phyloP scores from a whole-genome alignment of 2,113 vertebrate genomes.

The Dasyprocta punctata region DNA sequence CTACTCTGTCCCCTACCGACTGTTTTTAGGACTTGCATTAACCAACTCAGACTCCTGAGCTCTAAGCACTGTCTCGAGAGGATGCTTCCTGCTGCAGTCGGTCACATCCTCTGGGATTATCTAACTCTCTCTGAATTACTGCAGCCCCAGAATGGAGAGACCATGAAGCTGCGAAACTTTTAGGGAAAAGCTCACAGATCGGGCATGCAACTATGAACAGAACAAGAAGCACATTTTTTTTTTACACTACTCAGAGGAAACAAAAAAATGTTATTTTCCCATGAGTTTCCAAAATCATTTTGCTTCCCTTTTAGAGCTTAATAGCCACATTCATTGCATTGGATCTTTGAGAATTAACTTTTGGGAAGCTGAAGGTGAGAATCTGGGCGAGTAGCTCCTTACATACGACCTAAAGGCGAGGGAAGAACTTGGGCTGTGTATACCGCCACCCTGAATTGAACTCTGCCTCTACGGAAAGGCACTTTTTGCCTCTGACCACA shows the following conservation, averaged over 20 bases:
- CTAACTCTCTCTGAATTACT: neutral
- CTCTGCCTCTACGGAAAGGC: neutral
- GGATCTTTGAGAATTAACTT: neutral
- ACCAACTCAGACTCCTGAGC: neutral
- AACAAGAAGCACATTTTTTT: neutral
- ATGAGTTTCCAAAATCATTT: constrained; percentile 8
- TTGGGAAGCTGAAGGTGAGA: neutral
- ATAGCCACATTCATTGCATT: neutral
- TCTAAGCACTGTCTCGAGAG: neutral
- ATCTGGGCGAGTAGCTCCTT: neutral
- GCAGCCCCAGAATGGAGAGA: too few species aligned
- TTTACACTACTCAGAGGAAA: neutral
- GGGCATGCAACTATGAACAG: neutral
- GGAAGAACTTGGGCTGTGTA: neutral
- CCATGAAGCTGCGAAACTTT: neutral
- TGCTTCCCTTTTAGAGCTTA: constrained; percentile 27
- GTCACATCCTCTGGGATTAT: neutral
- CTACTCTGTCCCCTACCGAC: neutral
- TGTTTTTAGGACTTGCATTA: neutral
- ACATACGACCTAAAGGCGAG: neutral
- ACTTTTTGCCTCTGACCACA: neutral
- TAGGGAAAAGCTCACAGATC: neutral
- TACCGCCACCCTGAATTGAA: neutral
- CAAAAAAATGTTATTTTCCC: neutral
- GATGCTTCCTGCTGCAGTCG: neutral